Evolutionary conservation across 2,888 invertebrate genomes (phyloP).

Genomic region (Ennomos erosarius): DNA sequence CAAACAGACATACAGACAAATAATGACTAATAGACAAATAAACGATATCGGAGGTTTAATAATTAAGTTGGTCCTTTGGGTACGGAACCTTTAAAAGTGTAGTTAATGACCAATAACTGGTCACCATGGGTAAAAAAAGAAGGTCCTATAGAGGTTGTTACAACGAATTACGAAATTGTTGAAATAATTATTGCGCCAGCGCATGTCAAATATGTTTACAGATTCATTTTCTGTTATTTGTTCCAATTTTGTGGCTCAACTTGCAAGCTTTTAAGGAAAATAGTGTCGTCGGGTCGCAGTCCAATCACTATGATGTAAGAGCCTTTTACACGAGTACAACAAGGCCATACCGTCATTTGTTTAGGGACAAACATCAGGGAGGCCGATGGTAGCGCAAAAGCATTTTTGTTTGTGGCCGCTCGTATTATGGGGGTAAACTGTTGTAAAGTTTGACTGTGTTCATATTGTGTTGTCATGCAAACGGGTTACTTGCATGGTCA

Average conservation of each 20-base stretch:
- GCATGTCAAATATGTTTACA: background rate
- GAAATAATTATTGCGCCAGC: too few species aligned
- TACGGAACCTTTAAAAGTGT: too few species aligned
- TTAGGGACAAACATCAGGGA: slow-evolving; percentile 49
- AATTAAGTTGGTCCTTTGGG: too few species aligned
- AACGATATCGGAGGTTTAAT: too few species aligned
- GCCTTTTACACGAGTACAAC: slow-evolving; percentile 43
- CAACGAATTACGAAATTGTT: too few species aligned
- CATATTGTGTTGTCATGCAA: background rate
- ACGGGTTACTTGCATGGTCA: too few species aligned
- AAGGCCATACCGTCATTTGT: slow-evolving; percentile 57
- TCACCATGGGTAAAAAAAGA: too few species aligned
- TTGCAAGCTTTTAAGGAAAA: slow-evolving; percentile 6
- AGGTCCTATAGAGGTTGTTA: too few species aligned
- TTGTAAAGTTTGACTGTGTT: slow-evolving; percentile 30
- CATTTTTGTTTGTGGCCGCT: slow-evolving; percentile 44
- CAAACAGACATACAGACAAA: too few species aligned
- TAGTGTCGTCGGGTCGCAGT: slow-evolving; percentile 13
- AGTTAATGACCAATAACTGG: too few species aligned
- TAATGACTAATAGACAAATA: too few species aligned
- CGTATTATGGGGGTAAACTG: slow-evolving; percentile 39
- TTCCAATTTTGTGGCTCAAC: slow-evolving; percentile 6
- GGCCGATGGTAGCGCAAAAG: slow-evolving; percentile 52
- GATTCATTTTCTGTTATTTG: background rate
- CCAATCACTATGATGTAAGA: slow-evolving; percentile 26